Conservation (phyloP, 2,113 vertebrate genomes). For the Pagrus major region DNA sequence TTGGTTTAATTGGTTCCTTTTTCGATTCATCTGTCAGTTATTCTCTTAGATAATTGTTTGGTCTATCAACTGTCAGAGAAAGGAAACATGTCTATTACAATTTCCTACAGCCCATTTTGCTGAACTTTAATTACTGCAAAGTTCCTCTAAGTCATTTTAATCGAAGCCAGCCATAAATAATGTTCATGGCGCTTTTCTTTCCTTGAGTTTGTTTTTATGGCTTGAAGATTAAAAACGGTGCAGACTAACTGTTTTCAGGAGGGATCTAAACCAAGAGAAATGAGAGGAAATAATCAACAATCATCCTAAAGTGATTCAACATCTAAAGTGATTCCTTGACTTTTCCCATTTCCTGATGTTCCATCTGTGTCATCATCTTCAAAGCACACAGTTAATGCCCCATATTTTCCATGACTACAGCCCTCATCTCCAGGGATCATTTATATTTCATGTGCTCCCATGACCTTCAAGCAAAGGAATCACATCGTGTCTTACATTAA, state of each 20-base stretch:
- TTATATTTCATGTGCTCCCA: constrained; percentile 49
- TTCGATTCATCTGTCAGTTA: neutral
- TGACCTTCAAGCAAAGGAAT: constrained; percentile 49
- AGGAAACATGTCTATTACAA: neutral
- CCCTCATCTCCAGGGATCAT: constrained; percentile 61
- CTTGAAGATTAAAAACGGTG: neutral
- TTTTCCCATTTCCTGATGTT: constrained; percentile 48
- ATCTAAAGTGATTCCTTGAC: neutral
- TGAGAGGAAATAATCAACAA: constrained; percentile 11
- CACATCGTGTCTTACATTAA: neutral
- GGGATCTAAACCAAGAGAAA: neutral
- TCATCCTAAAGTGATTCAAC: constrained; percentile 11
- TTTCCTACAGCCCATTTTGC: neutral
- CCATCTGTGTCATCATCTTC: constrained; percentile 65
- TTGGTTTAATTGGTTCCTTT: neutral
- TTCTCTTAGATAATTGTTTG: neutral
- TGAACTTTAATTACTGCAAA: neutral
- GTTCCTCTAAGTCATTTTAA: neutral
- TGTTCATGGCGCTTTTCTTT: neutral
- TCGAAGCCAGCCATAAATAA: neutral
- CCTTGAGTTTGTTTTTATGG: neutral
- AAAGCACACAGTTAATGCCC: constrained; percentile 54
- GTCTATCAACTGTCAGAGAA: neutral
- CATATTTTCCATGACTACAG: constrained; percentile 75
- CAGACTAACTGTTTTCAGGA: neutral